Conservation (phyloP, 1,140 invertebrate genomes). For the Trachymyrmex cornetzi region DNA sequence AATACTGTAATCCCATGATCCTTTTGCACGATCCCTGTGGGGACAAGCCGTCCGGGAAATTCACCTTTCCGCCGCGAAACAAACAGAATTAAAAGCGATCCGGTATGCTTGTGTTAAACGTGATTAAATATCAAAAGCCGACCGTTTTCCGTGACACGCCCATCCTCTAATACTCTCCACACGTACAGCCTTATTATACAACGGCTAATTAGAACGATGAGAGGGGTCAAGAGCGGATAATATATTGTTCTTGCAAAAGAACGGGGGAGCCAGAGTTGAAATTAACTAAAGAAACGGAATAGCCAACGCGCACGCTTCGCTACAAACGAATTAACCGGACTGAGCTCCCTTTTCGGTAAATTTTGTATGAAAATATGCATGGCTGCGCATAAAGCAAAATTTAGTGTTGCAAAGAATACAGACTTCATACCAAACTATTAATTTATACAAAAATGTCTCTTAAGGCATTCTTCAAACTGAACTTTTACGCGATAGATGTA, state of each 20-base stretch:
- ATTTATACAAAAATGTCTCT: not conserved
- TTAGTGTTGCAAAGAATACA: not conserved
- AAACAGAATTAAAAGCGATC: constrained; percentile 84
- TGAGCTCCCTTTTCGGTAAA: constrained; percentile 20
- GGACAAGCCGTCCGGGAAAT: constrained; percentile 59
- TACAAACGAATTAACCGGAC: constrained; percentile 29
- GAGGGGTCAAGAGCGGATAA: constrained; percentile 73
- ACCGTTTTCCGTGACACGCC: constrained; percentile 47
- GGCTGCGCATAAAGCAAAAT: not conserved
- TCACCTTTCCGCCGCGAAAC: constrained; percentile 76
- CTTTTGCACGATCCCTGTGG: constrained; percentile 63
- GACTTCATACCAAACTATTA: not conserved
- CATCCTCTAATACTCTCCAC: constrained; percentile 44
- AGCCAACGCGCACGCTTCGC: not conserved
- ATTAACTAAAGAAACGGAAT: constrained; percentile 51
- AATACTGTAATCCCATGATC: constrained; percentile 61
- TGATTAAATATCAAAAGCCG: constrained; percentile 85
- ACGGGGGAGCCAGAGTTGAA: constrained; percentile 1
- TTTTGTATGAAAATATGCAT: constrained; percentile 17
- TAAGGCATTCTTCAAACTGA: not conserved
- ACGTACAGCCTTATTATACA: constrained; percentile 78
- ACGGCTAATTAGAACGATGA: constrained; percentile 81
- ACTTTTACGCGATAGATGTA: not conserved
- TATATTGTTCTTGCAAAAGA: constrained; percentile 72
- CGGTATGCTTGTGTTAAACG: constrained; percentile 80